These are phyloP conservation scores for Catharus minimus DNA, from an alignment of 2,113 vertebrate genomes.

Conservation along the genomic window DNA sequence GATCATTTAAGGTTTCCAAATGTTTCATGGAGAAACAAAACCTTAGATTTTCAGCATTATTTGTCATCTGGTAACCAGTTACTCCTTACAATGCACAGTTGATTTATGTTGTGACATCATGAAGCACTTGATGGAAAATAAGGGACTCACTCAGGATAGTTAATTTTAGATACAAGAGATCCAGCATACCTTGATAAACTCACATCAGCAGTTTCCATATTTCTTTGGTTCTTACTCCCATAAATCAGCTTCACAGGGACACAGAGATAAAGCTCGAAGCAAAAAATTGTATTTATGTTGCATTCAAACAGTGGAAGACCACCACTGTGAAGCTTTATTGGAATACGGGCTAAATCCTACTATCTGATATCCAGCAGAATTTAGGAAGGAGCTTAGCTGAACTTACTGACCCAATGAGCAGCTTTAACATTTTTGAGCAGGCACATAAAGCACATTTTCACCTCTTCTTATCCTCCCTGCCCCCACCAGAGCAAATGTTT, in stretches of 20 bases:
- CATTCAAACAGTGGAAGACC: not conserved
- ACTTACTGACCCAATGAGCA: not conserved
- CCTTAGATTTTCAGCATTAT: not conserved
- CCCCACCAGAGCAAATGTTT: not conserved
- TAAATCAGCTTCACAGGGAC: not conserved
- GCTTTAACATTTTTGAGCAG: not conserved
- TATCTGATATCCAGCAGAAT: not conserved
- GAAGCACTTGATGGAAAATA: not conserved
- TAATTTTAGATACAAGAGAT: not conserved
- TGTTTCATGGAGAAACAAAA: not conserved
- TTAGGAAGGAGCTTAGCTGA: constrained; percentile 21
- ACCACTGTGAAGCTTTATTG: not conserved
- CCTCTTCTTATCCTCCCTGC: not conserved
- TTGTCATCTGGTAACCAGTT: not conserved
- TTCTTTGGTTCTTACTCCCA: not conserved
- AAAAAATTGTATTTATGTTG: not conserved
- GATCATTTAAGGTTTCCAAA: not conserved
- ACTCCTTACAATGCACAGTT: not conserved
- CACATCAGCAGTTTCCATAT: not conserved
- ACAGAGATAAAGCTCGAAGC: not conserved
- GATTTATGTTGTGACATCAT: not conserved
- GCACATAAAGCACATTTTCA: not conserved
- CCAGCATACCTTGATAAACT: not conserved
- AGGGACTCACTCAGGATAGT: not conserved
- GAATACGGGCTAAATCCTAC: not conserved